Percentiles rank a stretch among this genome's conserved stretches.
Conservation (phyloP, 2,888 invertebrate species). For the Masnerella sp. region DNA sequence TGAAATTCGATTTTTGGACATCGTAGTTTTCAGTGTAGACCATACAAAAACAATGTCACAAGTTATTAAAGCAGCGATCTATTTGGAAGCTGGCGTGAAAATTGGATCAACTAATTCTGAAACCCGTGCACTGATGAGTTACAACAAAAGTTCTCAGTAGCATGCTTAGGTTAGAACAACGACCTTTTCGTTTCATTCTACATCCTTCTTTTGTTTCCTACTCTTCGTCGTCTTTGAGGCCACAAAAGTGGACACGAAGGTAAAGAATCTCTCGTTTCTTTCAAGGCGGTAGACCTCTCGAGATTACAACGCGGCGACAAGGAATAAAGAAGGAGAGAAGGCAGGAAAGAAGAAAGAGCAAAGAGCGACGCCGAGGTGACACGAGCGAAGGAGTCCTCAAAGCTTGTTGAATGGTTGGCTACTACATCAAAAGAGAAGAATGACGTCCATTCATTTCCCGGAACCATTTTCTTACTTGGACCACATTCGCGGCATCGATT, state of each 20-base stretch:
- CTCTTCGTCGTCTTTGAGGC: slow-evolving; percentile 53
- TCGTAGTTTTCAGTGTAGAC: no score
- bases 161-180: slow-evolving; percentile 43
- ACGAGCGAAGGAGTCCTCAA: slow-evolving; percentile 42
- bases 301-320: slow-evolving; percentile 55
- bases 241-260: slow-evolving; percentile 56
- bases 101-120: slow-evolving; percentile 32
- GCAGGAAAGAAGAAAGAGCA: slow-evolving; percentile 3
- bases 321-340: slow-evolving; percentile 21
- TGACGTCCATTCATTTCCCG: slow-evolving; percentile 32
- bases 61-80: not conserved
- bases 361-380: slow-evolving; percentile 33
- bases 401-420: slow-evolving; percentile 27
- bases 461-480: slow-evolving; percentile 9
- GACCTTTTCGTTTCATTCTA: slow-evolving; percentile 50
- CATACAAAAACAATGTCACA: not conserved
- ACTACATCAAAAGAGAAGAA: slow-evolving; percentile 40
- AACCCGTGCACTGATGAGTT: slow-evolving; percentile 11
- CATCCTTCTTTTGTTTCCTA: slow-evolving; percentile 55
- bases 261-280: slow-evolving; percentile 56
- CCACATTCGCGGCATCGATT: slow-evolving; percentile 6
- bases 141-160: slow-evolving; percentile 37
- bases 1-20: no score
- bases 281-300: slow-evolving; percentile 59
- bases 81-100: slow-evolving; percentile 9